Percentiles rank a stretch among this genome's conserved stretches.
phyloP scores from a whole-genome alignment of 1,140 invertebrate genomes.

The Drepana arcuata region DNA sequence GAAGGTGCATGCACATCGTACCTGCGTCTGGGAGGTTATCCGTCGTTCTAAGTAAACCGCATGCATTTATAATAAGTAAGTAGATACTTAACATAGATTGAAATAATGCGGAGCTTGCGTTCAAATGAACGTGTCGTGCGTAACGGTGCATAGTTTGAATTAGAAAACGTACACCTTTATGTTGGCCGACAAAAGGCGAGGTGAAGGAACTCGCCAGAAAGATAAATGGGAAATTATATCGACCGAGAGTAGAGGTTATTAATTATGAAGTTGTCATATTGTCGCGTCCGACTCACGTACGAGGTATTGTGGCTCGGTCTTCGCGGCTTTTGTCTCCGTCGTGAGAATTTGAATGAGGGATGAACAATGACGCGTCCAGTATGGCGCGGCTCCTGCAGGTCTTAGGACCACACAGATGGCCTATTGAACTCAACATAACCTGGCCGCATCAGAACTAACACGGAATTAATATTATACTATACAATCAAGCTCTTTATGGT shows the following conservation, averaged over 20 bases:
- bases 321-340: slow-evolving; percentile 46
- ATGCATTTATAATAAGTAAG: too few species aligned
- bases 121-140: slow-evolving; percentile 49
- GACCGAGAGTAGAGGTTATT: slow-evolving; percentile 62
- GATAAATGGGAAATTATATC: slow-evolving; percentile 69
- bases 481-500: too few species aligned
- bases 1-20: too few species aligned
- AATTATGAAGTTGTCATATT: slow-evolving; percentile 68
- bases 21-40: too few species aligned
- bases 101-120: slow-evolving; percentile 14
- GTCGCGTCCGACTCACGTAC: slow-evolving; percentile 48
- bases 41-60: too few species aligned
- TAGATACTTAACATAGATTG: too few species aligned
- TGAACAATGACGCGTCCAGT: slow-evolving; percentile 31
- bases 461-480: too few species aligned
- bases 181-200: slow-evolving; percentile 50
- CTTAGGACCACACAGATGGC: slow-evolving; percentile 42
- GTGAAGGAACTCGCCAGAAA: slow-evolving; percentile 52
- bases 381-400: slow-evolving; percentile 35
- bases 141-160: slow-evolving; percentile 61
- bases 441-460: too few species aligned
- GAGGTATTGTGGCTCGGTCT: slow-evolving; percentile 38
- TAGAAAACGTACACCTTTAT: slow-evolving; percentile 58
- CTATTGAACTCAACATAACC: slow-evolving; percentile 1
- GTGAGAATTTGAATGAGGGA: slow-evolving; percentile 49